Conservation (phyloP, 2,797 vertebrate species). For the Syngnathus rostellatus region DNA sequence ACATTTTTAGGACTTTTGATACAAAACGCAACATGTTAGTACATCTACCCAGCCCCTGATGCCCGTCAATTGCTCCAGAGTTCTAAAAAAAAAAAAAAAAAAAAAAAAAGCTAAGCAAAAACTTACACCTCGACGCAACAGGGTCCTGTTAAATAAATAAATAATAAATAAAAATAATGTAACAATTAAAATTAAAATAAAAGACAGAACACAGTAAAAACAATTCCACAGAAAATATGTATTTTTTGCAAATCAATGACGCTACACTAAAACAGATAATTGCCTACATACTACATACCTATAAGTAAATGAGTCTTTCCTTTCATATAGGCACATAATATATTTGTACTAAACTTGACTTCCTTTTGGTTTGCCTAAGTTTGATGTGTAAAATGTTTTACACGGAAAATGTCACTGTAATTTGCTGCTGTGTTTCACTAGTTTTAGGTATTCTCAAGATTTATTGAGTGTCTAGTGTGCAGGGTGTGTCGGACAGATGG, state of each 20-base stretch:
- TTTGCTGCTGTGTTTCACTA: background rate
- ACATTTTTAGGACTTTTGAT: background rate
- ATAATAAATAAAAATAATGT: too few relatives aligned
- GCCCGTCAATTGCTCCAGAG: background rate
- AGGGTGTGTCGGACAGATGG: constrained; percentile 60
- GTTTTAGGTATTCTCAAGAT: background rate
- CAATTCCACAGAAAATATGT: too few relatives aligned
- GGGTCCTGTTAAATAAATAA: background rate
- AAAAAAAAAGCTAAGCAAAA: background rate
- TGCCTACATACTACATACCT: too few relatives aligned
- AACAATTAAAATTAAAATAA: background rate
- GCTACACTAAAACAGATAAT: background rate
- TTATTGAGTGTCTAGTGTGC: constrained; percentile 4
- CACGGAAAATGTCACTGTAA: background rate
- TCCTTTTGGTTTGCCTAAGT: background rate
- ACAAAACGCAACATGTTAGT: background rate
- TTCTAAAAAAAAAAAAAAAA: background rate
- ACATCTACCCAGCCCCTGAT: background rate
- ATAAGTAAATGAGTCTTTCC: background rate
- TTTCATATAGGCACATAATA: background rate
- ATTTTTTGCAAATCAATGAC: too few relatives aligned
- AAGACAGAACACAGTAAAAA: background rate
- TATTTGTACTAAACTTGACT: background rate
- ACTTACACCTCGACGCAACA: background rate
- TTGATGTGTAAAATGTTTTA: background rate